These are phyloP conservation scores for Drepanosiphum platanoidis DNA, from an alignment of 2,888 invertebrate species.

Conservation along the genomic window DNA sequence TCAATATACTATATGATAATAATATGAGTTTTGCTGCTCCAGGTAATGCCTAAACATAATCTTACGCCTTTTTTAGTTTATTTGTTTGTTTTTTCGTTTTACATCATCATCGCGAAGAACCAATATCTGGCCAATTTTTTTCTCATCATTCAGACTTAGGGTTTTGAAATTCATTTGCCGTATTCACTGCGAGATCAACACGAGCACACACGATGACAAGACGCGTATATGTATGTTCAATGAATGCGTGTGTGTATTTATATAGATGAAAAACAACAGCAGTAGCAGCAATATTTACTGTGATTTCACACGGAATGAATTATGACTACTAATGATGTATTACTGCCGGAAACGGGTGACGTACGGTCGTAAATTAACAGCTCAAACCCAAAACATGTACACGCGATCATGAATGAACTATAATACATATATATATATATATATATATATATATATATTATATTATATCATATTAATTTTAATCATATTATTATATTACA, in stretches of 20 bases:
- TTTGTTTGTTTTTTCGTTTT: background rate
- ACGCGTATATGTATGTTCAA: background rate
- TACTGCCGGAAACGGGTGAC: conserved; percentile 53
- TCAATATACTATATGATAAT: background rate
- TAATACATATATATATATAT: background rate
- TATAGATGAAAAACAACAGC: background rate
- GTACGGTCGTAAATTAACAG: conserved; percentile 50
- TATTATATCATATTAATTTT: too few relatives aligned
- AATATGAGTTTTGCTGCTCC: too few relatives aligned
- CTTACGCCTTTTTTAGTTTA: background rate
- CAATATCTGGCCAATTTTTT: too few relatives aligned
- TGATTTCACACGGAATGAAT: conserved; percentile 55
- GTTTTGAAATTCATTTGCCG: background rate
- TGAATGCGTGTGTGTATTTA: background rate
- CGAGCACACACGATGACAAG: background rate
- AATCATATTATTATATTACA: too few relatives aligned
- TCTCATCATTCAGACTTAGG: background rate
- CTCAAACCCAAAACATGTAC: conserved; percentile 20
- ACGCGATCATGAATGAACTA: background rate
- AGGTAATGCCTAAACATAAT: too few relatives aligned
- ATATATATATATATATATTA: too few relatives aligned
- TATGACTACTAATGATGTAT: conserved; percentile 56
- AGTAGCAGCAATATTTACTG: background rate
- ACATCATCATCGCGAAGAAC: too few relatives aligned
- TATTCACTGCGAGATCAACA: background rate